Evolutionary conservation across 2,113 vertebrate species (phyloP).

Genomic region (Alaudala cheleensis): DNA sequence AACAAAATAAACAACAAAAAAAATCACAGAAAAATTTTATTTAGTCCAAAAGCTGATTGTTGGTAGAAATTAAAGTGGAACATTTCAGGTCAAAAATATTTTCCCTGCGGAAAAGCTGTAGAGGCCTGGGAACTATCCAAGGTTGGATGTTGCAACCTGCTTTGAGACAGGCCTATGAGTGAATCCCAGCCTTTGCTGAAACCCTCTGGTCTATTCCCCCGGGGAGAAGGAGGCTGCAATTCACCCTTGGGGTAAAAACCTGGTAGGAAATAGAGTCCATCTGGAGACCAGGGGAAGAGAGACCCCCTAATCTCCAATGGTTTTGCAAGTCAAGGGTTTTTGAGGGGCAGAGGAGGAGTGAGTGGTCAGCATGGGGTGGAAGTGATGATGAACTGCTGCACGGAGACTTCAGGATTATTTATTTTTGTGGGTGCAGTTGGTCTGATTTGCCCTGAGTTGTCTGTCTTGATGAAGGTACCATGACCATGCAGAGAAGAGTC

Average conservation of each 20-base stretch:
- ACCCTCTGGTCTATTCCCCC: neutral
- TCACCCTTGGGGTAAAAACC: neutral
- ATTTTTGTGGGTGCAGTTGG: neutral
- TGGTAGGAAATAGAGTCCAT: neutral
- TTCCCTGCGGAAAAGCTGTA: neutral
- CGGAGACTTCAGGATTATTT: neutral
- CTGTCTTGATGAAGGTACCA: accelerated
- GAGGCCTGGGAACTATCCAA: neutral
- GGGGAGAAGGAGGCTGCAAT: neutral
- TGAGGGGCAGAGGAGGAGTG: neutral
- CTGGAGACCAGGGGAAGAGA: neutral
- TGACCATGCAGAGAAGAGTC: neutral
- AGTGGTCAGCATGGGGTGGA: neutral
- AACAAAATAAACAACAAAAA: neutral
- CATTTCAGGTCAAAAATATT: neutral
- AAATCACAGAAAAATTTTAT: neutral
- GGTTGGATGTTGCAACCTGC: neutral
- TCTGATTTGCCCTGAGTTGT: neutral
- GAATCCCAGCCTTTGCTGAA: neutral
- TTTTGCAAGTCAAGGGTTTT: neutral
- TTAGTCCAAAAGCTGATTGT: neutral
- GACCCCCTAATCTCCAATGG: neutral
- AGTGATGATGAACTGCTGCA: neutral
- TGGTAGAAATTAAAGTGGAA: neutral
- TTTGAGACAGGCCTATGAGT: neutral